A percentile compares a stretch with the other conserved stretches of the same genome.
Conservation (phyloP, 2,113 vertebrate genomes). For the Apteryx mantelli region DNA sequence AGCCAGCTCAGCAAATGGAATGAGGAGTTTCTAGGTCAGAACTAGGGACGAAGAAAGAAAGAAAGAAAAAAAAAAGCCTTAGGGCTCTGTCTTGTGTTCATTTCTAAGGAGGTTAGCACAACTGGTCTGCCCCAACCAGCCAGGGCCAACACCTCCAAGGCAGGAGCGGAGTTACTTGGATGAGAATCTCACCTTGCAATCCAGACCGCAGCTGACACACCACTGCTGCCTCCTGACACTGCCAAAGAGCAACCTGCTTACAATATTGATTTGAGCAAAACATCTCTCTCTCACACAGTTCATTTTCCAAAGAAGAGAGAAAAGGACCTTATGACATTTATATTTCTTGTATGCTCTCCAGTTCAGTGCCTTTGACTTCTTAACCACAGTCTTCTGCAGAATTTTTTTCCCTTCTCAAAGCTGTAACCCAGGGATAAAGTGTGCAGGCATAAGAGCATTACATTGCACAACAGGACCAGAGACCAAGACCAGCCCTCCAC, state of each 20-base stretch:
- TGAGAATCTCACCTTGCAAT: neutral
- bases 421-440: neutral
- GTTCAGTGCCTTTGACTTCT: neutral
- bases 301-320: neutral
- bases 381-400: neutral
- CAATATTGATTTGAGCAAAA: neutral
- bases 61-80: neutral
- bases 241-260: neutral
- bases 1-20: slow-evolving; percentile 2
- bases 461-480: neutral
- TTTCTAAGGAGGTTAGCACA: neutral
- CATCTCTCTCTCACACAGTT: neutral
- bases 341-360: accelerated
- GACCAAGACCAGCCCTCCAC: neutral
- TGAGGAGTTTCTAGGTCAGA: slow-evolving; percentile 50
- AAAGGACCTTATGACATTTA: neutral
- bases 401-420: neutral
- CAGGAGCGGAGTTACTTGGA: neutral
- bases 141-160: neutral
- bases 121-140: neutral
- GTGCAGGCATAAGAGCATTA: accelerated
- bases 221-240: neutral
- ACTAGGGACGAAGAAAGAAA: neutral
- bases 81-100: neutral
- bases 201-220: neutral